A percentile compares a stretch with the other conserved stretches of the same genome.
These are phyloP conservation scores for Dryococelus australis DNA, from an alignment of 2,888 invertebrate species.

Conservation along the genomic window DNA sequence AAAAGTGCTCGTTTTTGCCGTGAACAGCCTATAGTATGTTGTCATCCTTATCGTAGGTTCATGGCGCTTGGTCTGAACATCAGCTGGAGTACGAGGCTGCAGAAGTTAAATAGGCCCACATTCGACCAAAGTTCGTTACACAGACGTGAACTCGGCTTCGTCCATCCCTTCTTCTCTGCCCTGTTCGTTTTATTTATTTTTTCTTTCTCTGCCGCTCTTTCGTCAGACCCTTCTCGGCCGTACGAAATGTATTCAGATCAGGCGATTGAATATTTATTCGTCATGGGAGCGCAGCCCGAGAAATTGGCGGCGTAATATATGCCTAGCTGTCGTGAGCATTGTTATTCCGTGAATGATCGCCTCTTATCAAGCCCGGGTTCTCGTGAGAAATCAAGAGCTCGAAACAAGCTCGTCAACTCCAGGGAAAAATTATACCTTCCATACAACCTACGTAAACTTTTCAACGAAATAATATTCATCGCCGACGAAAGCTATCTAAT, in stretches of 20 bases:
- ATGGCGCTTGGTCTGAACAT: too few species aligned
- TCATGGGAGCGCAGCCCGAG: background rate
- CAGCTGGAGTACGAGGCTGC: too few species aligned
- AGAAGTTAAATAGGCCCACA: too few species aligned
- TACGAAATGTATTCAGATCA: conserved; percentile 8
- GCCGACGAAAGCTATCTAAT: too few species aligned
- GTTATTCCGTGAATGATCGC: background rate
- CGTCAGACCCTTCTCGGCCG: background rate
- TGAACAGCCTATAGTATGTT: too few species aligned
- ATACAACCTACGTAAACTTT: too few species aligned
- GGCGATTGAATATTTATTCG: conserved; percentile 16
- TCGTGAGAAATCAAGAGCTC: background rate
- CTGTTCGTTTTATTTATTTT: background rate
- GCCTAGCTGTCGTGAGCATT: background rate
- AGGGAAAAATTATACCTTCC: background rate
- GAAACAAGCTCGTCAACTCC: background rate
- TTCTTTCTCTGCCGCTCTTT: background rate
- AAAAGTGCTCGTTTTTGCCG: too few species aligned
- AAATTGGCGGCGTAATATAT: background rate
- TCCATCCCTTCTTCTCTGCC: background rate
- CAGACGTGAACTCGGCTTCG: background rate
- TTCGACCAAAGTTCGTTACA: too few species aligned
- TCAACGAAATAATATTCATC: too few species aligned
- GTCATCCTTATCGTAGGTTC: too few species aligned
- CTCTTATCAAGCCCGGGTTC: background rate